Evolutionary conservation across 2,797 vertebrate species (phyloP).

Genomic region (Sebastes hopkinsi): DNA sequence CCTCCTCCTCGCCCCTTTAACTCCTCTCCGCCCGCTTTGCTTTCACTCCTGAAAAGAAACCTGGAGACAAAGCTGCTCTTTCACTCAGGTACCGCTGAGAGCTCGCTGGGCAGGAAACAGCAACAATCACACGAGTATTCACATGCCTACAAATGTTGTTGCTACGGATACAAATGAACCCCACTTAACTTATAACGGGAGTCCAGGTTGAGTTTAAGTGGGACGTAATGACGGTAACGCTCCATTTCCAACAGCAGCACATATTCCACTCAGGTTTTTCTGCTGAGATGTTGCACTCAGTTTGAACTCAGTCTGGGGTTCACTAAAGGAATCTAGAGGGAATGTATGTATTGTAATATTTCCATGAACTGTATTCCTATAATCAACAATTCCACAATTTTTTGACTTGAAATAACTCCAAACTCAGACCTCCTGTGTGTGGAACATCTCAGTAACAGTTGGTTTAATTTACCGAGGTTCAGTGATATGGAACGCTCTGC

Average conservation of each 20-base stretch:
- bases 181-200: slow-evolving; percentile 6
- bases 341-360: too few species aligned
- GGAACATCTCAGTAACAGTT: too few species aligned
- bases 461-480: too few species aligned
- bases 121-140: slow-evolving; percentile 45
- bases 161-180: slow-evolving; percentile 15
- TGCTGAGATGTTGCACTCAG: neutral
- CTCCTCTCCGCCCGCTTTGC: neutral
- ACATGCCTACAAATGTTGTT: slow-evolving; percentile 21
- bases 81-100: slow-evolving; percentile 35
- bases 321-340: fast-evolving
- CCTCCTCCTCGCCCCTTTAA: neutral
- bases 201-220: slow-evolving; percentile 17
- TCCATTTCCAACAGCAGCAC: neutral
- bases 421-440: too few species aligned
- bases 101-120: slow-evolving; percentile 60
- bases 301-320: too few species aligned
- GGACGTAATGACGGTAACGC: neutral
- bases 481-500: too few species aligned
- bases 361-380: too few species aligned
- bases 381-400: too few species aligned
- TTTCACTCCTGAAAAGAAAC: neutral
- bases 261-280: neutral
- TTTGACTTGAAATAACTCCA: too few species aligned
- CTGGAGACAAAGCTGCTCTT: slow-evolving; percentile 69